Evolutionary conservation across 2,888 invertebrate species (phyloP).

Genomic region (Eupithecia abbreviata): DNA sequence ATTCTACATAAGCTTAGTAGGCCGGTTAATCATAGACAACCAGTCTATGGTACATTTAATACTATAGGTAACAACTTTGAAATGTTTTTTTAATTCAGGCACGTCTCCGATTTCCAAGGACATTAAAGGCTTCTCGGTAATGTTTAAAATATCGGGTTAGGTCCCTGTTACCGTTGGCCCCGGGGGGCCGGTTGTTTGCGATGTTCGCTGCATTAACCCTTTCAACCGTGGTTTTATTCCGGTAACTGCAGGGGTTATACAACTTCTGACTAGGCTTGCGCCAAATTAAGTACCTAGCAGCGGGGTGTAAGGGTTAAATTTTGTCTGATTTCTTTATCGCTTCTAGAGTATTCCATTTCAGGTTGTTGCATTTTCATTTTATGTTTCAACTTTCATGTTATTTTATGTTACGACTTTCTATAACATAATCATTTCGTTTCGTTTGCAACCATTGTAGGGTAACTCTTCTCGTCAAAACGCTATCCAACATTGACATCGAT

Average conservation of each 20-base stretch:
- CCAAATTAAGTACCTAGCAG: constrained; percentile 5
- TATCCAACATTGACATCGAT: neutral
- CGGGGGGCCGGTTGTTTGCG: constrained; percentile 62
- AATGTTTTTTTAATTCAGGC: constrained; percentile 2
- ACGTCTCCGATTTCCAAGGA: constrained; percentile 40
- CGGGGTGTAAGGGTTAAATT: neutral
- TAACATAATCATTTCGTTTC: neutral
- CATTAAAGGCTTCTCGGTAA: constrained; percentile 44
- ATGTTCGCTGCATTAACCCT: constrained; percentile 68
- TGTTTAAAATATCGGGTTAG: constrained; percentile 60
- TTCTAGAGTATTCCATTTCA: neutral
- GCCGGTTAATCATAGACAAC: neutral
- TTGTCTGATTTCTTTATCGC: neutral
- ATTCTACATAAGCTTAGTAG: too few relatives aligned
- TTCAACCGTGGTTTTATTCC: constrained; percentile 58
- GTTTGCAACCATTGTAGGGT: neutral
- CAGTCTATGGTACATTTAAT: neutral
- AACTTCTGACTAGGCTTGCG: constrained; percentile 33
- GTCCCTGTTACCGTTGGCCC: constrained; percentile 46
- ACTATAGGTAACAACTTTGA: neutral
- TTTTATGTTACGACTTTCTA: neutral
- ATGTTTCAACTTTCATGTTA: neutral
- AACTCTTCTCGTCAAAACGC: neutral
- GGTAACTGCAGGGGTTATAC: constrained; percentile 39
- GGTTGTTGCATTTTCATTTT: neutral